Evolutionary conservation across 2,113 vertebrate genomes (phyloP).

Genomic region (Rhinogobius similis): DNA sequence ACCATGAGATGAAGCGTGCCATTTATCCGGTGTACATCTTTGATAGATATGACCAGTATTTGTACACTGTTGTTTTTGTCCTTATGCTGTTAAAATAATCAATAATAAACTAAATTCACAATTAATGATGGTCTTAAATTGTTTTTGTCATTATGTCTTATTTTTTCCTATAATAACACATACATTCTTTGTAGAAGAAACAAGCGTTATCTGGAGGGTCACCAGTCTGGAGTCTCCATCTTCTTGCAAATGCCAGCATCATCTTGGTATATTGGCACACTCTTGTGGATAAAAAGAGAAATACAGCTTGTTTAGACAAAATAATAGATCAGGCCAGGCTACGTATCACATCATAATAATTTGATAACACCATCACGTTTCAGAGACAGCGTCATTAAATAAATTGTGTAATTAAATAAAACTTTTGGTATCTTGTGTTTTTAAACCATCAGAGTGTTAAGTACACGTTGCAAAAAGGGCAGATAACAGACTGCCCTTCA

Average conservation of each 20-base stretch:
- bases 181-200: not conserved
- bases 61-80: slow-evolving; percentile 42
- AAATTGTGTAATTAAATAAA: too few relatives aligned
- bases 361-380: not conserved
- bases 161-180: not conserved
- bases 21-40: slow-evolving; percentile 38
- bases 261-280: slow-evolving; percentile 31
- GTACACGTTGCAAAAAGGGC: too few relatives aligned
- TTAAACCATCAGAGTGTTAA: too few relatives aligned
- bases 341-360: too few relatives aligned
- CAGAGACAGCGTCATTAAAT: not conserved
- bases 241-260: not conserved
- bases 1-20: slow-evolving; percentile 29
- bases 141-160: not conserved
- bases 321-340: not conserved
- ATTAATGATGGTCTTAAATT: slow-evolving; percentile 1
- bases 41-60: slow-evolving; percentile 40
- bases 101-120: slow-evolving; percentile 51
- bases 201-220: not conserved
- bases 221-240: not conserved
- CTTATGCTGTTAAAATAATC: slow-evolving; percentile 39
- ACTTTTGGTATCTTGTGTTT: too few relatives aligned
- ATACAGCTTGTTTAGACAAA: slow-evolving; percentile 1
- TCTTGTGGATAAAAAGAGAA: slow-evolving; percentile 36
- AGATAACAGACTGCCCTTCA: too few relatives aligned